Percentiles rank a stretch among this genome's conserved stretches.
These are phyloP conservation scores for Heliocidaris tuberculata DNA, from an alignment of 35 echinoderm and acorn worm genomes.

Conservation along the genomic window DNA sequence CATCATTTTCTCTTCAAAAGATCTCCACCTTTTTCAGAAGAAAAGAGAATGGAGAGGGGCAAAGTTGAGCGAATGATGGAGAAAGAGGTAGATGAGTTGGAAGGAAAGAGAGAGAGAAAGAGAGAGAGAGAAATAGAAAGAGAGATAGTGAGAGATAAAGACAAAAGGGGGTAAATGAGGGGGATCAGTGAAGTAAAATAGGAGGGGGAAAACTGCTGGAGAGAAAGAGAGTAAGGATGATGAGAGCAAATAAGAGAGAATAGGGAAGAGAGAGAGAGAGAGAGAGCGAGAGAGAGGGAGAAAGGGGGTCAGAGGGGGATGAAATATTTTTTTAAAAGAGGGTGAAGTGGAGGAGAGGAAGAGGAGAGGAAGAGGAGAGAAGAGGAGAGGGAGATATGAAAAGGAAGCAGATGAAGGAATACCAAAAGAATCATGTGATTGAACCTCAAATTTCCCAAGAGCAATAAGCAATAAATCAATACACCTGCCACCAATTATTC, in stretches of 20 bases:
- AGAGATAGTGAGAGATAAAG: not conserved
- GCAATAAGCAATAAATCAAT: too few species aligned
- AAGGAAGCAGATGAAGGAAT: not conserved
- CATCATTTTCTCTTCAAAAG: not conserved
- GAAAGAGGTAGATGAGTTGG: not conserved
- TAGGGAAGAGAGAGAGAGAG: not conserved
- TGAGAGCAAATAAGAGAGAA: not conserved
- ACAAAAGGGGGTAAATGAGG: not conserved
- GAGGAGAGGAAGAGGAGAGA: not conserved
- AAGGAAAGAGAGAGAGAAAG: not conserved
- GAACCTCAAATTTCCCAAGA: too few species aligned
- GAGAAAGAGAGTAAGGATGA: not conserved
- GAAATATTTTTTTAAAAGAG: not conserved
- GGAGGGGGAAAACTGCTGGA: not conserved
- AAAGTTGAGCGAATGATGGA: too few species aligned
- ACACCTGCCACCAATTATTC: too few species aligned
- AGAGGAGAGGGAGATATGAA: not conserved
- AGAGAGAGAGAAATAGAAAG: not conserved
- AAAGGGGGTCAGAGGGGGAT: too few species aligned
- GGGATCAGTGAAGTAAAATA: not conserved
- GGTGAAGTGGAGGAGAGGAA: not conserved
- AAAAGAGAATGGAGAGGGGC: too few species aligned
- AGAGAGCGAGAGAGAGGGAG: not conserved
- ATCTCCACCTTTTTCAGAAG: too few species aligned
- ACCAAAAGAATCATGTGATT: too few species aligned